Evolutionary conservation across 2,113 vertebrate species (phyloP), one percentile per base, ranked within the genome.

Genomic region (Tinamus guttatus): DNA sequence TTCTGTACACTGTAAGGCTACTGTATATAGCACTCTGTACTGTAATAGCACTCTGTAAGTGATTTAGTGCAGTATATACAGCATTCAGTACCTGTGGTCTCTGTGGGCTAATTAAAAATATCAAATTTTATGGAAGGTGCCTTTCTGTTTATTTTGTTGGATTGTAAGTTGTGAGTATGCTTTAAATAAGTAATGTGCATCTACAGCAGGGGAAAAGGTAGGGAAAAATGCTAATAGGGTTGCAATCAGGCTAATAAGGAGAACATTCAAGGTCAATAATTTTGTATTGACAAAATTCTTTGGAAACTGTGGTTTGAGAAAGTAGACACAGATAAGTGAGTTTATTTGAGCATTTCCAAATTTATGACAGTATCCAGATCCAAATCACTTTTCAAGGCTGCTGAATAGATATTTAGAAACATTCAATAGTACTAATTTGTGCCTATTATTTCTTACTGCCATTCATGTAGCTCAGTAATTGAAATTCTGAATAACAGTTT

Each of bases 401-500:
- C 68, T 94, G 90, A 97, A 94, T 59, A 90, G 81, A 93, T 96
- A 92, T 71, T 92, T 95, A 96, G 71, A 75, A 92, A 89, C 28
- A 83, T 93, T 96, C 93, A 97, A 49, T 86, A 90, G 71, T 78
- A 90, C 89, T 96, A 97, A 97, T 97, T 97, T 97, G 69, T 74
- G 64, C 91, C 94, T 96, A 85, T 96, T 97, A 97, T 96, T 97
- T 97, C 92, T 96, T 93, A 91, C 78, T 96, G 92, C 60, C 92
- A 89, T 65, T 96, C 85, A 85, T 93, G 82, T 78, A 94, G 40
- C 70, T 95, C 77, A 89, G 75, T 97, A 97, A 97, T 96, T 98
- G 96, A 97, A 98, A 97, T 95, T 89, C 92, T 97, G 81, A 95
- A 92, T 94, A 98, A 98, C 71, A 97, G 65, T 97, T 98, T 98